phyloP scores from a whole-genome alignment of 2,888 invertebrate genomes.

The Pilophorus perplexus region DNA sequence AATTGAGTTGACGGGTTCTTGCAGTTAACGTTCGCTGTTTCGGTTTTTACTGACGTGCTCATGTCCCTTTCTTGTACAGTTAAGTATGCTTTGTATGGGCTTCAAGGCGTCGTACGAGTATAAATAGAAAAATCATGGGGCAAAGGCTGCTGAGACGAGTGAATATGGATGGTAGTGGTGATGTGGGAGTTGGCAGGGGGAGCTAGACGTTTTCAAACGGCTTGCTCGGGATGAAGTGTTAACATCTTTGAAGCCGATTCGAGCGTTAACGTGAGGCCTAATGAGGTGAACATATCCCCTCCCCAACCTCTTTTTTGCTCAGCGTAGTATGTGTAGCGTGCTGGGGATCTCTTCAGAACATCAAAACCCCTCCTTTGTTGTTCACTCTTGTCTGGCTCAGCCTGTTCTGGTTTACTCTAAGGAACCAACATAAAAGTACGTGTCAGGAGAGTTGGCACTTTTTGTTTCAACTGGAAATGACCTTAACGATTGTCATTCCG shows the following conservation, averaged over 20 bases:
- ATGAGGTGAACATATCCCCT: neutral
- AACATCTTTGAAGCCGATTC: conserved; percentile 22
- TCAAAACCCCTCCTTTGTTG: conserved; percentile 13
- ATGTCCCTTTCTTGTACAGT: too few relatives aligned
- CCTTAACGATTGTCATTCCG: too few relatives aligned
- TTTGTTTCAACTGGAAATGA: too few relatives aligned
- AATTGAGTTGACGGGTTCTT: too few relatives aligned
- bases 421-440: too few relatives aligned
- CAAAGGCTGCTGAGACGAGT: neutral
- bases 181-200: too few relatives aligned
- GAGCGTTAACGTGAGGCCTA: conserved; percentile 20
- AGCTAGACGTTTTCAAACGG: conserved; percentile 15
- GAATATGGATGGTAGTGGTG: neutral
- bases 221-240: conserved; percentile 25
- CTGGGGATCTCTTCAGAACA: neutral
- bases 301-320: too few relatives aligned
- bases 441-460: too few relatives aligned
- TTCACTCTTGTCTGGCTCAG: too few relatives aligned
- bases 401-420: too few relatives aligned
- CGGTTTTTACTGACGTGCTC: too few relatives aligned
- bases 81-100: conserved; percentile 19
- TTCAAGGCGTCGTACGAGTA: conserved; percentile 10
- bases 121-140: conserved; percentile 19
- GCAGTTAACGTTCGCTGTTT: too few relatives aligned
- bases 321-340: neutral